phyloP scores from a whole-genome alignment of 2,797 vertebrate genomes.

The Epinephelus malabaricus region DNA sequence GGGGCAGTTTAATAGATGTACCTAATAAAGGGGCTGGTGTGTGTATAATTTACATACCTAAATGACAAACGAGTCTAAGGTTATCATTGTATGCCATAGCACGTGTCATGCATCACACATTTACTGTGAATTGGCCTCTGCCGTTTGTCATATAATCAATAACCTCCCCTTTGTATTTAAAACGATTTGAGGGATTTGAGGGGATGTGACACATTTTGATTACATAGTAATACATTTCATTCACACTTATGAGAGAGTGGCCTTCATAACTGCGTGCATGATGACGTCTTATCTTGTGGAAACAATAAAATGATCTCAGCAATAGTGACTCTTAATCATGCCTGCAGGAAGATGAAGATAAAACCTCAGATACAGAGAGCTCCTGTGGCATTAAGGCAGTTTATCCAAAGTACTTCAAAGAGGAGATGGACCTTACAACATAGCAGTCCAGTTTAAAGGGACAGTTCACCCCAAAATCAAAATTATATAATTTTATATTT shows the following conservation, averaged over 20 bases:
- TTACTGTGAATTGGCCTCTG: slow-evolving; percentile 26
- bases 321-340: background rate
- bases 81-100: background rate
- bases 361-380: slow-evolving; percentile 10
- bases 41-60: background rate
- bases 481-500: no score
- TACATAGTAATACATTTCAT: background rate
- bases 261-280: background rate
- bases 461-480: no score
- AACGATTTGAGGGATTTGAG: slow-evolving; percentile 5
- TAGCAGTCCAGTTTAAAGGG: background rate
- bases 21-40: no score
- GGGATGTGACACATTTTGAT: slow-evolving; percentile 33
- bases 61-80: background rate
- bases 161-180: slow-evolving; percentile 27
- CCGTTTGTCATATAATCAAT: slow-evolving; percentile 49
- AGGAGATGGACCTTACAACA: background rate
- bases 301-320: slow-evolving; percentile 7
- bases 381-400: background rate
- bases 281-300: slow-evolving; percentile 10
- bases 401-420: background rate
- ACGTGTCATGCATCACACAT: background rate
- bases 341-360: background rate
- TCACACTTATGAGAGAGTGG: background rate
- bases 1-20: no score